Evolutionary conservation across 2,888 invertebrate species (phyloP), one percentile per base, ranked within the genome.

Genomic region (Thumatha senex): DNA sequence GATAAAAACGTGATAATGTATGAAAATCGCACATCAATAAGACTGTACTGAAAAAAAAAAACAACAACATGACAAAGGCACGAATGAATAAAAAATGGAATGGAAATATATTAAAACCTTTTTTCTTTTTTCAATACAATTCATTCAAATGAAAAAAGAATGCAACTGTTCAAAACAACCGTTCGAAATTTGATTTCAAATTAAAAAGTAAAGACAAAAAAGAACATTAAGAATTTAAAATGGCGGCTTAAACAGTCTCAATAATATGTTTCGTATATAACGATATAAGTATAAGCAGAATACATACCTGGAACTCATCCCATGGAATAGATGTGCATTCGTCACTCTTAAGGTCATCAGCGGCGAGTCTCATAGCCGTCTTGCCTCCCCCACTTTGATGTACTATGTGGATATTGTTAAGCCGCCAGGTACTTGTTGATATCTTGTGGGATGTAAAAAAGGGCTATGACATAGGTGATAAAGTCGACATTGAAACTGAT

Each of bases 261-360:
- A 24, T 24, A 24, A 2, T 5, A 24, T 5, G 18, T 24, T 5
- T 5, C 18, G 3, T 24, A 24, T 24, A n/a, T 24, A 24, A 5
- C 5, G 18, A 24, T 24, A 24, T 4, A 5, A 5, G 18, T 24
- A 24, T 24, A 24, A 24, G 18, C 18, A 24, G 8, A 40, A 41
- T 30, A 65, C 76, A 85, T 86, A 97, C 97, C 95, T 98, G 98
- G 92, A 98, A 96, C 86, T 98, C 98, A 76, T 98, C 98, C 96
- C 97, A 98, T 0, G 96, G 96, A 76, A 98, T 97, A 38, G 96
- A 95, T 36, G 95, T 93, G 74, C 97, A 97, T 82, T 98, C 98
- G 70, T 97, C 96, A 46, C 95, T 94, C 29, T 92, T 92, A 7
- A 98, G 86, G 61, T 96, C 93, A 34, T 86, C 89, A 0, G 92